Evolutionary conservation across 2,113 vertebrate species (phyloP).

Genomic region (Chaenocephalus aceratus): DNA sequence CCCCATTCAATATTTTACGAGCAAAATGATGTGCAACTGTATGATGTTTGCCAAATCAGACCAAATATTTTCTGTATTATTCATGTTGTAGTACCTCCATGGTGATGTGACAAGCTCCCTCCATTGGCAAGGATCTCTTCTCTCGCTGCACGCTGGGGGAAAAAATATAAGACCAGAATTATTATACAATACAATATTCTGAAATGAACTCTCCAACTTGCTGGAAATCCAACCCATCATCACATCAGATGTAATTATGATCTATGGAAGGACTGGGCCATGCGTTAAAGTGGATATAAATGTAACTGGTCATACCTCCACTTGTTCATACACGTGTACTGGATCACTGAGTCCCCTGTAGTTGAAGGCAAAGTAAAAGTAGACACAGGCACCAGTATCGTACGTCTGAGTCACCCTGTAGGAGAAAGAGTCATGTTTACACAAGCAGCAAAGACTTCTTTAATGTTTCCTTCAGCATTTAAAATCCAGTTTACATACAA

Average conservation of each 20-base stretch:
- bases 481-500: slow-evolving; percentile 29
- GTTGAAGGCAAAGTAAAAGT: slow-evolving; percentile 99
- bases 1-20: background rate
- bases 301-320: slow-evolving; percentile 88
- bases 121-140: slow-evolving; percentile 99
- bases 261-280: background rate
- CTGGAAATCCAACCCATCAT: background rate
- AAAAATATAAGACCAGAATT: slow-evolving; percentile 11
- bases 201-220: background rate
- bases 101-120: slow-evolving; percentile 98
- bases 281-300: background rate
- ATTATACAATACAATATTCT: slow-evolving; percentile 4
- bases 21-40: slow-evolving; percentile 7
- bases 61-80: slow-evolving; percentile 30
- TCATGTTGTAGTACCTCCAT: slow-evolving; percentile 89
- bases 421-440: slow-evolving; percentile 13
- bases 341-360: slow-evolving; percentile 97
- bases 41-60: slow-evolving; percentile 4
- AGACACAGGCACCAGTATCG: slow-evolving; percentile 95
- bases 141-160: slow-evolving; percentile 91
- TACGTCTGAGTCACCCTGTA: slow-evolving; percentile 97
- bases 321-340: slow-evolving; percentile 93
- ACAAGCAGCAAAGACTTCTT: background rate
- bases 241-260: background rate
- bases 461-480: slow-evolving; percentile 8